Base-by-base conservation (phyloP, 2,797 vertebrate genomes). In the Fistularia tabacaria region DNA sequence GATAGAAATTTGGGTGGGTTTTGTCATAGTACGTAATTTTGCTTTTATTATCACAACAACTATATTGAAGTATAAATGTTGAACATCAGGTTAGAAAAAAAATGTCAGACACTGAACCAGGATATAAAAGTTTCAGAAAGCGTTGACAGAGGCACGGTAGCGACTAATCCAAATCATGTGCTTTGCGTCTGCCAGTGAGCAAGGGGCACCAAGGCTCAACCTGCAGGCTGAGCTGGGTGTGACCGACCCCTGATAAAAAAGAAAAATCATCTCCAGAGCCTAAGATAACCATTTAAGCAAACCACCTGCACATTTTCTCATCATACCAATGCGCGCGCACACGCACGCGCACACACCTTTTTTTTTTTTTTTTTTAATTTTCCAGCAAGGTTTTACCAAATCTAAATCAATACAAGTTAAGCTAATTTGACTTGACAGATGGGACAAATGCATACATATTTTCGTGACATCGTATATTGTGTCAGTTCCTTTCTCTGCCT, bases 91-190 rank as follows among this genome's bases (percentile, higher is more conserved):
- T 10, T 14, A 40, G 8, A 41, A 38, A 6, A 4, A 36, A 25
- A n/a, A 15, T 3, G 41, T 1, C 12, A 8, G 43, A 14, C 8
- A 8, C 7, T 1, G 7, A 13, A 14, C 13, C 36, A 14, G 9
- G 11, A 14, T 9, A 46, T 43, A 63, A 57, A 48, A 39, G 54
- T 46, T 14, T 54, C 14, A 53, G 38, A 46, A 10, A 44, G 57
- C 13, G 42, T 37, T 1, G n/a, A 48, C 45, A 49, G 47, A 38
- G 42, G 51, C 62, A 46, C 6, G 47, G 49, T 54, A 59, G 57
- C 64, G 46, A 60, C 51, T 85, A 84, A 88, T 85, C 77, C 72
- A 50, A 64, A 67, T 83, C 74, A 83, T 83, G 80, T 80, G 83
- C 59, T 76, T 15, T 1, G 1, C 65, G 48, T 66, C 51, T 15